Conservation (phyloP, 2,113 vertebrate species). For the Marmota monax region DNA sequence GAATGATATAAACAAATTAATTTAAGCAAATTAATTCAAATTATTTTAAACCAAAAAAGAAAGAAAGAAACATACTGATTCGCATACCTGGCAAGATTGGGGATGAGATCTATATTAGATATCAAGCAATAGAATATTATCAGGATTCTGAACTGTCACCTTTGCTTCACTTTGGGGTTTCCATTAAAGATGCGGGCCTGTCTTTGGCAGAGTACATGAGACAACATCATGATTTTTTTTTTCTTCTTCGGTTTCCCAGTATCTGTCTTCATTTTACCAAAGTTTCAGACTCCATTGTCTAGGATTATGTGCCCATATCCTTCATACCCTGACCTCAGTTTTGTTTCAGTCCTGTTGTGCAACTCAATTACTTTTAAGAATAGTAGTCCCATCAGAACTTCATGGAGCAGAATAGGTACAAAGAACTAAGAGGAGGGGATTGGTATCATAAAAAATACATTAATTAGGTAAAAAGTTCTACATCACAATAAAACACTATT, state of each 20-base stretch:
- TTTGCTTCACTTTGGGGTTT: not conserved
- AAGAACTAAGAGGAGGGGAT: not conserved
- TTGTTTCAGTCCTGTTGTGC: not conserved
- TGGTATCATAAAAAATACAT: not conserved
- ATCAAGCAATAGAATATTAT: not conserved
- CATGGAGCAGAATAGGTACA: not conserved
- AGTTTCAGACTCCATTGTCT: not conserved
- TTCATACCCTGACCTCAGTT: not conserved
- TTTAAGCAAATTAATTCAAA: not conserved
- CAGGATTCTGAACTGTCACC: not conserved
- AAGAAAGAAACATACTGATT: not conserved
- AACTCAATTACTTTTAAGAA: not conserved
- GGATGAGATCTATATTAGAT: not conserved
- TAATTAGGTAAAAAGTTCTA: not conserved
- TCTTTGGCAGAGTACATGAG: not conserved
- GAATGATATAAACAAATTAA: not conserved
- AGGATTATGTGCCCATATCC: not conserved
- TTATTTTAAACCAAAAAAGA: not conserved
- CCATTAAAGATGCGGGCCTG: not conserved
- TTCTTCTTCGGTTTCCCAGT: not conserved
- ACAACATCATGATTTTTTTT: not conserved
- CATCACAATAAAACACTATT: not conserved
- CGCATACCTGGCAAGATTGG: not conserved
- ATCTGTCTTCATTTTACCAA: not conserved
- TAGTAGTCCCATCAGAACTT: not conserved